Evolutionary conservation across 2,797 vertebrate species (phyloP).

Genomic region (Chiroxiphia lanceolata): DNA sequence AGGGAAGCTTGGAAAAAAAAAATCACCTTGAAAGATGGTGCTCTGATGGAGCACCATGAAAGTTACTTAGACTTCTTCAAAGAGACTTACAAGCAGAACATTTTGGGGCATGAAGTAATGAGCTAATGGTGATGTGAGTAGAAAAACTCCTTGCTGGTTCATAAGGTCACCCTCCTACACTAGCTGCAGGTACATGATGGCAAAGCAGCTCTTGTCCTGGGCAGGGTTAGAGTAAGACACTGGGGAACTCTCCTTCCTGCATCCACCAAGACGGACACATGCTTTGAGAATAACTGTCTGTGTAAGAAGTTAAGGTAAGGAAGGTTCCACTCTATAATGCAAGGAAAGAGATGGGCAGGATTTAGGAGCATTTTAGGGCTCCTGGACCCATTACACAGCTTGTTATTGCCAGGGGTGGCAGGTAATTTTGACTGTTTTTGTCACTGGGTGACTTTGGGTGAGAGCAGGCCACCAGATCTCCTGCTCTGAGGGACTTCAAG

Average conservation of each 20-base stretch:
- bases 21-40: neutral
- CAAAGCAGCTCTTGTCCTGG: neutral
- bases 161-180: neutral
- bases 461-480: neutral
- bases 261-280: neutral
- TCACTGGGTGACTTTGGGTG: neutral
- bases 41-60: neutral
- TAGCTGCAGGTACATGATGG: neutral
- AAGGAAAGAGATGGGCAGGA: neutral
- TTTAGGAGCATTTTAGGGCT: neutral
- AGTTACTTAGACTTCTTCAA: neutral
- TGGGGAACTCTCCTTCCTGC: neutral
- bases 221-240: neutral
- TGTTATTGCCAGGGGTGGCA: neutral
- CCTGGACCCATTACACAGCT: neutral
- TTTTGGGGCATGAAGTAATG: neutral
- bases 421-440: neutral
- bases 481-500: neutral
- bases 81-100: neutral
- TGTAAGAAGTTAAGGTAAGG: neutral
- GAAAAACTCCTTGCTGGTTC: neutral
- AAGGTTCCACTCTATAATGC: neutral
- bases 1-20: neutral
- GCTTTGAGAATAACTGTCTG: neutral
- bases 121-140: neutral